Evolutionary conservation across 2,888 invertebrate genomes (phyloP), one percentile per base, ranked within the genome.

Genomic region (Lithosia quadra): DNA sequence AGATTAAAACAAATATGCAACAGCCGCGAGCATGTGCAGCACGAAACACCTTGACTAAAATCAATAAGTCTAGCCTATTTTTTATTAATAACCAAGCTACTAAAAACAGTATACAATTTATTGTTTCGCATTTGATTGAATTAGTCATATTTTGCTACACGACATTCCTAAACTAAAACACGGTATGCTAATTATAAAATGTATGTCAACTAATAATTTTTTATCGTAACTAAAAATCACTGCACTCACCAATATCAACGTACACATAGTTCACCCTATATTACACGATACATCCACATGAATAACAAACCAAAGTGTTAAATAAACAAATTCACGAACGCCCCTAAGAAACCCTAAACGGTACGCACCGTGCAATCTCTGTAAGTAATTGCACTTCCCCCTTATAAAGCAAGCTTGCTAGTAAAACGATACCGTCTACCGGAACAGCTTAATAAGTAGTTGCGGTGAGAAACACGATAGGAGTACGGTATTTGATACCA

Each of bases 361-460:
- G 64, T 65, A 73, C 69, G 67, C 79, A 71, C 65, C 71, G 67
- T 78, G 77, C 74, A 82, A 84, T 82, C 80, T 82, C 73, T 59
- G 82, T 82, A 82, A 85, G 80, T 84, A 84, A 84, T 84, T 85
- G 81, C 85, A 84, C 79, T 80, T 77, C 76, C 84, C 82, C 82
- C 71, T 67, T 63, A 68, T 77, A 77, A 79, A 82, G 72, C 69
- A 67, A 78, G 69, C 71, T 75, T 62, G 70, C 67, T 58, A 74
- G 78, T 81, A 81, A 74, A 75, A 77, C 75, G 79, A 79, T 80
- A 80, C 74, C 65, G 43, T 67, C 65, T 64, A 60, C 69, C 80
- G 71, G 34, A 69, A 66, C 75, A 70, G 80, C 80, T 79, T 64
- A 64, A 64, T 64, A 56, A 73, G 76, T 67, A 65, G 79, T 69